Percentiles rank a stretch among this genome's conserved stretches.
These are phyloP conservation scores for Heliconius sara DNA, from an alignment of 2,888 invertebrate genomes.

Conservation along the genomic window DNA sequence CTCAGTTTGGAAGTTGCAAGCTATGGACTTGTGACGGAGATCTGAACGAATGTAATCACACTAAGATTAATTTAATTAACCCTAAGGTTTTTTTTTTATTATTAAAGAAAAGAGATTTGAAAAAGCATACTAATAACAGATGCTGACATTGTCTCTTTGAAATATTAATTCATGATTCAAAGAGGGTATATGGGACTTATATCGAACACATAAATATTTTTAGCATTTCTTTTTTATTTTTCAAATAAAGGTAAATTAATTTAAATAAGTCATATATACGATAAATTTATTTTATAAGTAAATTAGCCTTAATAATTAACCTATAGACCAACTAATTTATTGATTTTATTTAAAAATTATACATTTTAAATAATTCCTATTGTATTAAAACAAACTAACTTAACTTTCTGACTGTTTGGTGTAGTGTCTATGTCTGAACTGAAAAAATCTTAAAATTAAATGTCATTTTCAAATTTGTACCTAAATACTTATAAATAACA, in stretches of 20 bases:
- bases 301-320: neutral
- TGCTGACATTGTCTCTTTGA: too few species aligned
- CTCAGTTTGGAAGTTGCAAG: neutral
- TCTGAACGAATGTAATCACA: neutral
- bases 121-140: neutral
- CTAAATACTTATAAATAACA: neutral
- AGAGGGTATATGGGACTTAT: neutral
- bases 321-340: neutral
- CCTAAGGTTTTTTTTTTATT: neutral
- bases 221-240: neutral
- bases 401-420: neutral
- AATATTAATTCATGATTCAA: neutral
- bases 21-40: neutral
- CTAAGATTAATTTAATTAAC: neutral
- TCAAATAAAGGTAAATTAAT: neutral
- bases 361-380: neutral
- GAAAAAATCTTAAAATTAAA: neutral
- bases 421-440: neutral
- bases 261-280: neutral
- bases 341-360: neutral
- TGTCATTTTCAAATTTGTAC: neutral
- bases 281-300: neutral
- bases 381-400: neutral
- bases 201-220: neutral
- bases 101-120: neutral